Base-by-base conservation (phyloP, 2,113 vertebrate species). In the Caretta caretta region DNA sequence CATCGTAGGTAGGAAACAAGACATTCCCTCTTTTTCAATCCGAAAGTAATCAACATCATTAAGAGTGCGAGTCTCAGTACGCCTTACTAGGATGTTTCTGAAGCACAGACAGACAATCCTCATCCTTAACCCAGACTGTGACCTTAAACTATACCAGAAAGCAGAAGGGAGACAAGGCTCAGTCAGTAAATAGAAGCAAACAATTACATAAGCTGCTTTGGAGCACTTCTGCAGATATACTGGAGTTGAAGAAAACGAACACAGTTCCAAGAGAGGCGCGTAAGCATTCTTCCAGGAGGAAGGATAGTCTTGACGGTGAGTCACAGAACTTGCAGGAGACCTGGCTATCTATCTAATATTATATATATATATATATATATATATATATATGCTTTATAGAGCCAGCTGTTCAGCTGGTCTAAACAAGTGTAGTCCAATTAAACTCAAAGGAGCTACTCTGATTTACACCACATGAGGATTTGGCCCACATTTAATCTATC, bases 41-140 rank as follows among this genome's bases (percentile, higher is more conserved):
- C 69, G 42, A 93, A 90, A 96, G 90, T 59, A 91, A 89, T 91
- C 92, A 29, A 19, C 42, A 2, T 75, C 93, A 57, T 95, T 93
- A 94, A 95, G 51, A 93, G 27, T 92, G 51, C 20, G 88, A 59
- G 56, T n/a, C 90, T 94, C 88, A 87, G 75, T 89, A 87, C 29
- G 92, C 93, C 92, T 91, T 91, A 90, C 51, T 88, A 75, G 46
- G 84, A 16, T 29, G 7, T 83, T 96, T 95, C 38, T 96, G 51
- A 53, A 92, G 75, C 51, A 91, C 38, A 95, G 90, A 87, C n/a
- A 95, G 90, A 87, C n/a, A 91, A 81, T 72, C 38, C 38, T 88
- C 83, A 95, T 91, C 87, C 86, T 94, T 87, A 87, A 56, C 49
- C 88, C 83, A 87, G 92, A 93, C 12, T 35, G 42, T 27, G 29